Base-by-base conservation (phyloP, 2,113 vertebrate species). In the Catharus fuscescens region DNA sequence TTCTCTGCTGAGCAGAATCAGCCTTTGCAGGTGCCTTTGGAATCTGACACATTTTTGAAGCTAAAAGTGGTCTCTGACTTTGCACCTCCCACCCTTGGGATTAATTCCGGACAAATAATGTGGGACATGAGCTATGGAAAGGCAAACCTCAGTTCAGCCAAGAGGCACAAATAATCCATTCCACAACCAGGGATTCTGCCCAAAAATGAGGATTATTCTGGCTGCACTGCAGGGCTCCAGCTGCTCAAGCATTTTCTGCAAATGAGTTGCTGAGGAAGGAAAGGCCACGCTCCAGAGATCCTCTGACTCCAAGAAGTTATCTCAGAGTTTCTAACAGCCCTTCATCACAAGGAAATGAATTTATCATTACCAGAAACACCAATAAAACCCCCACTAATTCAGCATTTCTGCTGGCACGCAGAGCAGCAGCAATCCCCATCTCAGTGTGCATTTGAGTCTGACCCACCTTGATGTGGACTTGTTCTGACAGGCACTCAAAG, bases 401-500 rank as follows among this genome's bases (percentile, higher is more conserved):
- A 21, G 14, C 11, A 3, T 2, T 40, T 25, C 60, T 65, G 59
- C 62, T 32, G 60, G 1, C 18, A 4, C 20, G 1, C 11, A 57
- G 62, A 57, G 62, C 89, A 80, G 81, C 71, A 18, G 4, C 67
- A 40, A 9, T 12, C 11, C 77, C 16, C 40, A 70, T 4, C 53
- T 13, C 3, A 2, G 31, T 1, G 48, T 10, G 53, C 36, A 3
- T 0, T 4, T 42, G 50, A 24, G 12, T 2, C 28, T 18, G 48
- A 29, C 7, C 28, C 0, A 0, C 24, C 32, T 6, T 5, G 38
- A 20, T 1, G 18, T 2, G 19, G 26, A 11, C 5, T 36, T 5
- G 2, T 3, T 38, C 38, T 14, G 66, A 50, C 57, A 10, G 1
- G 28, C 61, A 57, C 34, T 8, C 84, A 38, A 31, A 59, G 48